Conservation (phyloP, 2,888 invertebrate species). For the Autographa pulchrina region DNA sequence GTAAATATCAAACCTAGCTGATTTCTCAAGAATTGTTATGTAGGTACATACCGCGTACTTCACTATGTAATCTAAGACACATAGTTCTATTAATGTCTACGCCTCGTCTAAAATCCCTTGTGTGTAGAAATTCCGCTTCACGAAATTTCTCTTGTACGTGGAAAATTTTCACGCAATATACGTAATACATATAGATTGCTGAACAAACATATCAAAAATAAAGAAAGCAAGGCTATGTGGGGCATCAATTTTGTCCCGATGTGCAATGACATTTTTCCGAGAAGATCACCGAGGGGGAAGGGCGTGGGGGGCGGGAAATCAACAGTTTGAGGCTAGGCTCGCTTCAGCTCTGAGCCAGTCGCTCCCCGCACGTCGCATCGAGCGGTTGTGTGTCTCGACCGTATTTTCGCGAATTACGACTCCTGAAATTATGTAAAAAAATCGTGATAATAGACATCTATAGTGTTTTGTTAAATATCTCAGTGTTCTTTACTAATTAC, state of each 20-base stretch:
- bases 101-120: not conserved
- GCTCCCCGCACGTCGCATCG: slow-evolving; percentile 37
- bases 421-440: slow-evolving; percentile 47
- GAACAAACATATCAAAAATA: slow-evolving; percentile 36
- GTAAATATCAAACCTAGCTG: no score
- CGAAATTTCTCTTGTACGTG: not conserved
- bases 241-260: slow-evolving; percentile 51
- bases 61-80: not conserved
- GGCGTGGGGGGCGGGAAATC: slow-evolving; percentile 51
- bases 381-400: slow-evolving; percentile 33
- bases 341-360: slow-evolving; percentile 58
- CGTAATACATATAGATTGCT: slow-evolving; percentile 13
- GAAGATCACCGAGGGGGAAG: slow-evolving; percentile 56
- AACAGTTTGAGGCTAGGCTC: slow-evolving; percentile 65
- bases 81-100: not conserved
- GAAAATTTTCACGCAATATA: not conserved
- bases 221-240: slow-evolving; percentile 34
- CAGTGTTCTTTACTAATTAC: slow-evolving; percentile 24
- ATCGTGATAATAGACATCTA: slow-evolving; percentile 38
- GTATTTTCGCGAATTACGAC: slow-evolving; percentile 47
- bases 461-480: slow-evolving; percentile 27
- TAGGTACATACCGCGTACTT: not conserved
- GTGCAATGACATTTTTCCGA: slow-evolving; percentile 70
- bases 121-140: no score
- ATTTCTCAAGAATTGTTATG: no score